Evolutionary conservation across 2,888 invertebrate species (phyloP).

Genomic region (Sinelater perroti): DNA sequence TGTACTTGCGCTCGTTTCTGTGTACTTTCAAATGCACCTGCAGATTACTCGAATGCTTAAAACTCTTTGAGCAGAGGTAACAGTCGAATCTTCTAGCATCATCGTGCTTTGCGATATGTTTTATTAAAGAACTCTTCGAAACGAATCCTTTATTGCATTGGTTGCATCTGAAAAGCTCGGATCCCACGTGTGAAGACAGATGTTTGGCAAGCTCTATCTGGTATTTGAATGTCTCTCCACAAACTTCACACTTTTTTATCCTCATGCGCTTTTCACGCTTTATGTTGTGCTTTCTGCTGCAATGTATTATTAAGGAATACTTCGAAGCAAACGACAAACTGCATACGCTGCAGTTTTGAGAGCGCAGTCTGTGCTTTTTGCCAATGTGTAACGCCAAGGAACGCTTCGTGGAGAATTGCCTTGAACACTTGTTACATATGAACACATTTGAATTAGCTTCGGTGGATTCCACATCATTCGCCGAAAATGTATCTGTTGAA

Average conservation of each 20-base stretch:
- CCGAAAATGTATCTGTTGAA: background rate
- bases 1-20: conserved; percentile 37
- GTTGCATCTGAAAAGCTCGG: conserved; percentile 42
- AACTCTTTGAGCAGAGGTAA: conserved; percentile 43
- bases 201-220: conserved; percentile 40
- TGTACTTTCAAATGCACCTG: conserved; percentile 44
- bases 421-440: conserved; percentile 16
- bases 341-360: conserved; percentile 25
- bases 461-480: background rate
- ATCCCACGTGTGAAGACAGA: conserved; percentile 39
- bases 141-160: conserved; percentile 41
- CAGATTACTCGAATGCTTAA: conserved; percentile 43
- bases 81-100: conserved; percentile 41
- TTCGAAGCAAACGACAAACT: conserved; percentile 32
- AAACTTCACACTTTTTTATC: conserved; percentile 44
- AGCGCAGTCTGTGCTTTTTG: conserved; percentile 21
- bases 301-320: conserved; percentile 21
- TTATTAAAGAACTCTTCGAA: conserved; percentile 37
- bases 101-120: conserved; percentile 43
- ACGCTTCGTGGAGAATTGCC: conserved; percentile 19
- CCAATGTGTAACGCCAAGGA: conserved; percentile 26
- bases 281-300: conserved; percentile 22
- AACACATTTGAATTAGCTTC: background rate
- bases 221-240: conserved; percentile 42
- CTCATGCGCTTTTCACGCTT: conserved; percentile 19